Percentiles rank a stretch among this genome's conserved stretches.
These are phyloP conservation scores for Sinopyrophorus schimmeli DNA, from an alignment of 2,888 invertebrate species.

Conservation along the genomic window DNA sequence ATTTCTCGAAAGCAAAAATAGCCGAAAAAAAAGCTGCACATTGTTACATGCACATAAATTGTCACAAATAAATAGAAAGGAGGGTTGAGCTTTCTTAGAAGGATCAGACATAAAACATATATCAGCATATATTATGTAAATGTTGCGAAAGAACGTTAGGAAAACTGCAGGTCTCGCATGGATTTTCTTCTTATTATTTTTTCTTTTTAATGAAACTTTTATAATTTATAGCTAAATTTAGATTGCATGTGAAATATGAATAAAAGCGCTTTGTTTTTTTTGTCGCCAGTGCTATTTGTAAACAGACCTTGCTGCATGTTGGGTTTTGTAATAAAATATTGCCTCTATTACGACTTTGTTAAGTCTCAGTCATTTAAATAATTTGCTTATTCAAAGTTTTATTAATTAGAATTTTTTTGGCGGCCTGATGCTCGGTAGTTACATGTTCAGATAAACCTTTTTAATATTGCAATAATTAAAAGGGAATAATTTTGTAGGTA, in stretches of 20 bases:
- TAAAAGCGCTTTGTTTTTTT: conserved; percentile 34
- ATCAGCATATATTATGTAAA: conserved; percentile 46
- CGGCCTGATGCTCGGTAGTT: too few relatives aligned
- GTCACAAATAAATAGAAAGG: conserved; percentile 43
- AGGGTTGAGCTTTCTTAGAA: conserved; percentile 39
- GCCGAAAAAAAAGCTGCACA: too few relatives aligned
- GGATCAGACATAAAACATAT: conserved; percentile 45
- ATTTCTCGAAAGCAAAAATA: conserved; percentile 29
- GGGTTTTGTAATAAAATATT: too few relatives aligned
- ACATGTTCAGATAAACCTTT: too few relatives aligned
- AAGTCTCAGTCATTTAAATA: too few relatives aligned
- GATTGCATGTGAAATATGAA: conserved; percentile 43
- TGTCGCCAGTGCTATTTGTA: conserved; percentile 12
- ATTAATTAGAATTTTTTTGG: too few relatives aligned
- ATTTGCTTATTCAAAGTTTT: too few relatives aligned
- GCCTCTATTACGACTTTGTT: too few relatives aligned
- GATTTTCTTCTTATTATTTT: conserved; percentile 37
- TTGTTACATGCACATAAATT: conserved; percentile 48
- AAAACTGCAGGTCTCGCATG: conserved; percentile 35
- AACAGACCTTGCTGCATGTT: too few relatives aligned
- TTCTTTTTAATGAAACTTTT: conserved; percentile 42
- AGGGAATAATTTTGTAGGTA: too few relatives aligned
- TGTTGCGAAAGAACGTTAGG: conserved; percentile 33
- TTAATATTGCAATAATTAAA: too few relatives aligned
- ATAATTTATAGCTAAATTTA: conserved; percentile 44